Conservation (phyloP, 2,113 vertebrate species). For the Hypomesus transpacificus region DNA sequence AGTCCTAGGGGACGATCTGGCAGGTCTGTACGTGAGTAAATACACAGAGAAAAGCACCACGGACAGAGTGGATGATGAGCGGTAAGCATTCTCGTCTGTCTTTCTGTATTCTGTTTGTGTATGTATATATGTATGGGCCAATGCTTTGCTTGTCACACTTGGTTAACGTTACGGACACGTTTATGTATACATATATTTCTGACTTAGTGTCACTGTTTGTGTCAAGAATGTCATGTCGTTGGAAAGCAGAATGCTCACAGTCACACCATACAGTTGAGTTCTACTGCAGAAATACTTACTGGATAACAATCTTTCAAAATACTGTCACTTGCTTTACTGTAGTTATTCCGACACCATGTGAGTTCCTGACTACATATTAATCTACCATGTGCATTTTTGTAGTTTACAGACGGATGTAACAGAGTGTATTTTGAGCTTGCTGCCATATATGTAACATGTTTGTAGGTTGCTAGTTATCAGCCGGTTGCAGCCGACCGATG, state of each 20-base stretch:
- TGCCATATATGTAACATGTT: neutral
- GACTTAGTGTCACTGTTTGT: too few species aligned
- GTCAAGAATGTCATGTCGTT: too few species aligned
- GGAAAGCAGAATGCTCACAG: too few species aligned
- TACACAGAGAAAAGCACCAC: slow-evolving; percentile 52
- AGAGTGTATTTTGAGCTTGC: neutral
- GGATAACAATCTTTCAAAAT: too few species aligned
- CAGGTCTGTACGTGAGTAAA: slow-evolving; percentile 79
- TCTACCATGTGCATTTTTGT: neutral
- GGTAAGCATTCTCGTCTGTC: neutral
- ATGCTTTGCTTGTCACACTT: neutral
- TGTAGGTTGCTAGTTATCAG: slow-evolving; percentile 83
- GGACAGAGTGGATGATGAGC: slow-evolving; percentile 9
- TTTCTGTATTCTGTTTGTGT: neutral
- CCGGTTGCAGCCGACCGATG: slow-evolving; percentile 76
- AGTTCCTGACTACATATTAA: too few species aligned
- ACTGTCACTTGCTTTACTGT: too few species aligned
- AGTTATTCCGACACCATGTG: too few species aligned
- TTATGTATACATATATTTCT: too few species aligned
- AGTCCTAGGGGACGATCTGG: slow-evolving; percentile 65
- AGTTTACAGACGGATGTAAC: neutral
- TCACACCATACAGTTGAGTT: too few species aligned
- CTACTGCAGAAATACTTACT: too few species aligned
- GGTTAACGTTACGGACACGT: too few species aligned
- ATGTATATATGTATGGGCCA: neutral